Percentiles rank a stretch among this genome's conserved stretches.
Evolutionary conservation across 2,113 vertebrate genomes (phyloP).

Genomic region (Uropsilus gracilis): DNA sequence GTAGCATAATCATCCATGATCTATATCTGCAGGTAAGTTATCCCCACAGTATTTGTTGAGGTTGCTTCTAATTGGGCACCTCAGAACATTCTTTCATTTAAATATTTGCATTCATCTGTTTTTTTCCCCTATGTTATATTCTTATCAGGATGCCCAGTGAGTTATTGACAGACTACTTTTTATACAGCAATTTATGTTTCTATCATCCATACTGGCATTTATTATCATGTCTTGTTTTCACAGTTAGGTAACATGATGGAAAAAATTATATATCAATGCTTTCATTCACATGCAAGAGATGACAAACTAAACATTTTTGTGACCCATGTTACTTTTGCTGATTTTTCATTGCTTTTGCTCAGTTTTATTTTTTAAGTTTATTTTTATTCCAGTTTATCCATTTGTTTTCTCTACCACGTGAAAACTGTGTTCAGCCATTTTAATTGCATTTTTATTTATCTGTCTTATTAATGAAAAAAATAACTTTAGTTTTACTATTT

Average conservation of each 20-base stretch:
- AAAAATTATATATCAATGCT: neutral
- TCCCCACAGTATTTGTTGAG: neutral
- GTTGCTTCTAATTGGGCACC: conserved; percentile 34
- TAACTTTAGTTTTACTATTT: neutral
- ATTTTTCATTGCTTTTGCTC: neutral
- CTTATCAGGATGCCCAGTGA: neutral
- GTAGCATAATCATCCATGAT: neutral
- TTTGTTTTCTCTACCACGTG: too few relatives aligned
- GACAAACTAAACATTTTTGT: conserved; percentile 21
- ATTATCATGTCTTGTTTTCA: conserved; percentile 28
- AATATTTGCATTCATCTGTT: neutral
- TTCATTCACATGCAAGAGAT: conserved; percentile 36
- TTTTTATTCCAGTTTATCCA: too few relatives aligned
- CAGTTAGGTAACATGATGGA: neutral
- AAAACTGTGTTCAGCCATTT: neutral
- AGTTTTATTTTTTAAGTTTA: neutral
- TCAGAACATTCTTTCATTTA: neutral
- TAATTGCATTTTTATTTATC: neutral
- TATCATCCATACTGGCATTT: neutral
- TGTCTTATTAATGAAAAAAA: conserved; percentile 22
- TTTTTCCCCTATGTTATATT: conserved; percentile 29
- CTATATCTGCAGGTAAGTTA: neutral
- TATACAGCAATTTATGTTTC: neutral
- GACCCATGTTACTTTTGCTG: neutral
- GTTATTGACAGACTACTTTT: neutral